Conservation (phyloP, 1,140 invertebrate species). For the Calycopis cecrops region DNA sequence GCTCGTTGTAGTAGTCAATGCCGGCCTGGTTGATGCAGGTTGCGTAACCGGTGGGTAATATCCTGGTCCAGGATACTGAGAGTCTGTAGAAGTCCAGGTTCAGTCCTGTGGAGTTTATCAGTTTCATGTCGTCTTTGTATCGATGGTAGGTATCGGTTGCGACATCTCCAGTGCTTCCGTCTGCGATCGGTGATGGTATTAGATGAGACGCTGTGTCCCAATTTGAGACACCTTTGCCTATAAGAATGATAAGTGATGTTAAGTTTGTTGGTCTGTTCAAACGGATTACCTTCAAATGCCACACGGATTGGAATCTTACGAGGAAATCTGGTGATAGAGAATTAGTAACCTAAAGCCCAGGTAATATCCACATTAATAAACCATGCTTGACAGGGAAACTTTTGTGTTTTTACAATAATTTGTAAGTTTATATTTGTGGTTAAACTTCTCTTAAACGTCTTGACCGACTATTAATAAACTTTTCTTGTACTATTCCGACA, state of each 20-base stretch:
- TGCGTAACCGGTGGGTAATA: slow-evolving; percentile 77
- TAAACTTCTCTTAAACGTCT: no score
- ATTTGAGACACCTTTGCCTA: slow-evolving; percentile 24
- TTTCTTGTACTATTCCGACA: no score
- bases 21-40: slow-evolving; percentile 74
- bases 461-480: no score
- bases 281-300: no score
- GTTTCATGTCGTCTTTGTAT: slow-evolving; percentile 63
- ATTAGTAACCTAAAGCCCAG: no score
- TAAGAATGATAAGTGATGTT: slow-evolving; percentile 1
- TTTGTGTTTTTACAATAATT: no score
- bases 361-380: no score
- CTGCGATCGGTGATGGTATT: slow-evolving; percentile 19
- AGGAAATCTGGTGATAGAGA: no score
- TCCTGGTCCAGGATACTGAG: slow-evolving; percentile 80
- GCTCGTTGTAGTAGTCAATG: slow-evolving; percentile 77
- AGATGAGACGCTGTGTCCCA: slow-evolving; percentile 25
- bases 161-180: slow-evolving; percentile 46
- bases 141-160: slow-evolving; percentile 41
- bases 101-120: slow-evolving; percentile 59
- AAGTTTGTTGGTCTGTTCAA: no score
- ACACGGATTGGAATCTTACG: no score
- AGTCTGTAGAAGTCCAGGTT: slow-evolving; percentile 78
- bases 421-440: no score
- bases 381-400: no score